These are phyloP conservation scores for Chloropsis hardwickii DNA, from an alignment of 2,113 vertebrate species.

Conservation along the genomic window DNA sequence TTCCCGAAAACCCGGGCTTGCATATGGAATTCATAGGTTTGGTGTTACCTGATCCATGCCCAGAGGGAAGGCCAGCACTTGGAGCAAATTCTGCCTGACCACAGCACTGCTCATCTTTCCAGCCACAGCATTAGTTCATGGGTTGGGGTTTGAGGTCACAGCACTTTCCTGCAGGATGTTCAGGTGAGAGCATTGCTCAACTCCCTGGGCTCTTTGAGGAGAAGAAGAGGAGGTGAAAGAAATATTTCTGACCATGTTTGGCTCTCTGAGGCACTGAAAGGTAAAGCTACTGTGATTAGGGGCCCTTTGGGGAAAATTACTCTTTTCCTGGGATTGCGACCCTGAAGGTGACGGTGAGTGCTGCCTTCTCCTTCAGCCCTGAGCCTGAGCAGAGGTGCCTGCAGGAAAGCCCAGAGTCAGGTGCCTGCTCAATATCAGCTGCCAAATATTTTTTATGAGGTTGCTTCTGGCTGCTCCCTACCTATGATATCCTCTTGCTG, in stretches of 20 bases:
- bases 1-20: not conserved
- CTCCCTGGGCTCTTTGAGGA: not conserved
- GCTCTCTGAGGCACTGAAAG: not conserved
- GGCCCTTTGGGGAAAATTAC: not conserved
- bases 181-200: not conserved
- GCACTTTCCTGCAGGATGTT: accelerated
- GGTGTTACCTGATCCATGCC: not conserved
- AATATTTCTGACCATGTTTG: not conserved
- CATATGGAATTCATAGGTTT: conserved; percentile 16
- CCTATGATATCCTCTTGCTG: not conserved
- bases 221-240: not conserved
- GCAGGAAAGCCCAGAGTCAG: not conserved
- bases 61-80: not conserved
- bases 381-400: not conserved
- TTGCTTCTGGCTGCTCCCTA: conserved; percentile 12
- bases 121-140: not conserved
- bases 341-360: not conserved
- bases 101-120: not conserved
- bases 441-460: conserved; percentile 1
- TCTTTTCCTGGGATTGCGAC: not conserved
- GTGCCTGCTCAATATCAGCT: not conserved
- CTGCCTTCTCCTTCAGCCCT: not conserved
- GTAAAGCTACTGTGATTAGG: not conserved
- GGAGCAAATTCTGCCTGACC: not conserved
- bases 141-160: conserved; percentile 4